Base-by-base conservation (phyloP, 2,888 invertebrate genomes). In the Sarcophaga subvicina region DNA sequence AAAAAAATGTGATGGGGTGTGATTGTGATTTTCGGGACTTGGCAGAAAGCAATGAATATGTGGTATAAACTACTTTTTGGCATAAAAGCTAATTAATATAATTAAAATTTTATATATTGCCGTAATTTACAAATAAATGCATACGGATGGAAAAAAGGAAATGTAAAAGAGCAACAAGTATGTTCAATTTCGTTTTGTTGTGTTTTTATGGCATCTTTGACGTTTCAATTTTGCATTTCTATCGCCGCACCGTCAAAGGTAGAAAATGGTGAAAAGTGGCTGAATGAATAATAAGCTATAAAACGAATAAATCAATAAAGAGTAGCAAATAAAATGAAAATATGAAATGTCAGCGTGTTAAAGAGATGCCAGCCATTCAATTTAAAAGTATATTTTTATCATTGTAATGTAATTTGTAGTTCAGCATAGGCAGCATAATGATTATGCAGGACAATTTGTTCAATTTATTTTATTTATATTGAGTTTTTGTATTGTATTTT, bases 161-260 rank as follows among this genome's bases (percentile, higher is more conserved):
- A 59, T 71, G 49, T 67, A 70, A 82, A 76, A 78, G 78, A 75
- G 86, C 86, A 86, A 86, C 86, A 86, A 86, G 86, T 86, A 62
- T 54, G 37, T 54, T 54, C 17, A 54, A 14, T 54, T 54, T 54
- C 49, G 62, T 60, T 63, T 67, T 73, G 8, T 77, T 63, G 59
- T n/a, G 17, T 71, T 78, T 81, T 81, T 80, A 80, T 76, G 67
- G 76, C 76, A 73, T 45, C 20, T 80, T 82, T 80, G 79, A 77
- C 76, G 4, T 75, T 69, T 54, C 4, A 17, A 49, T 79, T 80
- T 80, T 70, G 2, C 10, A 17, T 75, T 70, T 67, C 60, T 70
- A 73, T 47, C 79, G 67, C 71, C 67, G 63, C 64, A 80, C 63
- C 71, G 20, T 27, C n/a, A n/a, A 63, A 37, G 69, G 69, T 70